Conservation (phyloP, 23 tunicate genomes). For the Styela clava region DNA sequence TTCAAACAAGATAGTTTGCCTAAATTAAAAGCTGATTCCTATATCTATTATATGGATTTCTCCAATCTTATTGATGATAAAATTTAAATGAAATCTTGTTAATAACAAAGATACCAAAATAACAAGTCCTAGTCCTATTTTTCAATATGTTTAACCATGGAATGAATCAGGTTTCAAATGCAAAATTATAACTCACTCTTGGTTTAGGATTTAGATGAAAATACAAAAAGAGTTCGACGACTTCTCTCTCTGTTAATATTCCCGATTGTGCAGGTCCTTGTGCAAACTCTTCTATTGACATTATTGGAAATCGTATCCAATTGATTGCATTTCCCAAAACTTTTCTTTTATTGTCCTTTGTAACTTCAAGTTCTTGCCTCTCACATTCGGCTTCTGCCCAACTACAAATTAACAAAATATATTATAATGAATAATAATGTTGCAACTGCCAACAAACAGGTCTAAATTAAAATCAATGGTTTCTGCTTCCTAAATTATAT, state of each 20-base stretch:
- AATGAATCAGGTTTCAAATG: too few species aligned
- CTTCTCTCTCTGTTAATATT: constrained; percentile 74
- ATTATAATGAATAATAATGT: background rate
- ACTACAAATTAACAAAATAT: constrained; percentile 21
- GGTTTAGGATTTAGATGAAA: constrained; percentile 89
- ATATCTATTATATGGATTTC: too few species aligned
- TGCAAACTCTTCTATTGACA: constrained; percentile 94
- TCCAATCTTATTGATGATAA: too few species aligned
- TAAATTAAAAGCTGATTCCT: too few species aligned
- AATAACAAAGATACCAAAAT: too few species aligned
- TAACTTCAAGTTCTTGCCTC: constrained; percentile 61
- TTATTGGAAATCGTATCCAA: constrained; percentile 82
- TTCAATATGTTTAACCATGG: too few species aligned
- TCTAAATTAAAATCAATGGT: background rate
- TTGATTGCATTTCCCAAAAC: constrained; percentile 66
- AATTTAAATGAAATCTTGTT: too few species aligned
- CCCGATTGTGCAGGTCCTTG: constrained; percentile 97
- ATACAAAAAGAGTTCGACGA: constrained; percentile 88
- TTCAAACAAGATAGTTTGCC: too few species aligned
- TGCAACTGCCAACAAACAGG: background rate
- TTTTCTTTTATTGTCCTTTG: constrained; percentile 75
- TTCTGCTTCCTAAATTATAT: background rate
- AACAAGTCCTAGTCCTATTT: too few species aligned
- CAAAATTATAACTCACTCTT: constrained; percentile 57
- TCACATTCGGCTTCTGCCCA: constrained; percentile 92